Evolutionary conservation across 53 echinoderm and acorn worm genomes (phyloP).

Genomic region (Stichopus horrens): DNA sequence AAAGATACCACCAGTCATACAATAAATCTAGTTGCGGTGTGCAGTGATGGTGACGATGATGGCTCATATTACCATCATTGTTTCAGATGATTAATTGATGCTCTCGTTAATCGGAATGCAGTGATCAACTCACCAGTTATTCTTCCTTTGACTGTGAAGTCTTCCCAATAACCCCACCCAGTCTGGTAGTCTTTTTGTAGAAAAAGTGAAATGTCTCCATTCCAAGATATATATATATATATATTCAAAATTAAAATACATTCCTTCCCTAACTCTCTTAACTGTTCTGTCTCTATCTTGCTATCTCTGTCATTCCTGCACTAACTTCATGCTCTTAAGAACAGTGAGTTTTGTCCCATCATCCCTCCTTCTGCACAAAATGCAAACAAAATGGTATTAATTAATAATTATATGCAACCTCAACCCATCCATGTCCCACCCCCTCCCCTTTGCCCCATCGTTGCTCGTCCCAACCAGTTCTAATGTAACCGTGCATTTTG

Average conservation of each 20-base stretch:
- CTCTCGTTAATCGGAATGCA: not conserved
- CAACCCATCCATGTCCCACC: not conserved
- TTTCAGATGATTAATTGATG: too few species aligned
- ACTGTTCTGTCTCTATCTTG: not conserved
- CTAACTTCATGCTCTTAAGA: not conserved
- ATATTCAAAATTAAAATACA: not conserved
- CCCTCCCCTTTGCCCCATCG: not conserved
- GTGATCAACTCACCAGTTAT: not conserved
- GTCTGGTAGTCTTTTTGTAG: not conserved
- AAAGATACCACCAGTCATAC: too few species aligned
- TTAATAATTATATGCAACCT: not conserved
- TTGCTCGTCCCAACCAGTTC: not conserved
- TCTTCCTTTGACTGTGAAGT: not conserved
- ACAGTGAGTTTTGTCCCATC: not conserved
- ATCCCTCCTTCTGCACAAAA: not conserved
- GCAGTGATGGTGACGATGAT: too few species aligned
- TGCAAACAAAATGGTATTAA: not conserved
- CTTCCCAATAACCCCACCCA: not conserved
- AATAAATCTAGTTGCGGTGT: too few species aligned
- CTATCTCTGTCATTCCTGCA: not conserved
- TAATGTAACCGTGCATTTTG: too few species aligned
- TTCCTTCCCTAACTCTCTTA: not conserved
- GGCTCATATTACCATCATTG: too few species aligned
- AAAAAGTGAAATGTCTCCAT: too few species aligned
- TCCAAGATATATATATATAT: too few species aligned